Evolutionary conservation across 2,113 vertebrate species (phyloP).

Genomic region (human): GRCh38 chrX:10825001-10825500

Average conservation of each 20-base stretch:
- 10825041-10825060: constrained; percentile 10
- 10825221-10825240: background rate
- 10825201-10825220: background rate
- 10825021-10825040: background rate
- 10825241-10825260: constrained; percentile 17
- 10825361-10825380: constrained; percentile 80
- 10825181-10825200: background rate
- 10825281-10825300: constrained; percentile 39
- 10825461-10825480: constrained; percentile 77
- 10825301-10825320: constrained; percentile 46
- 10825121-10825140: background rate
- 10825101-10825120: background rate
- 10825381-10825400: constrained; percentile 80
- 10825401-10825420: constrained; percentile 81
- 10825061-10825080: background rate
- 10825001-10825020: background rate
- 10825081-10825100: background rate
- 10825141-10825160: background rate
- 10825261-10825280: constrained; percentile 45
- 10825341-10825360: constrained; percentile 72
- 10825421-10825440: constrained; percentile 78
- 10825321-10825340: constrained; percentile 32
- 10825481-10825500: constrained; percentile 76
- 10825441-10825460: constrained; percentile 76
- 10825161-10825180: constrained; percentile 9